Base-by-base conservation (phyloP, 1,140 invertebrate species). In the Papilio aristodemus region DNA sequence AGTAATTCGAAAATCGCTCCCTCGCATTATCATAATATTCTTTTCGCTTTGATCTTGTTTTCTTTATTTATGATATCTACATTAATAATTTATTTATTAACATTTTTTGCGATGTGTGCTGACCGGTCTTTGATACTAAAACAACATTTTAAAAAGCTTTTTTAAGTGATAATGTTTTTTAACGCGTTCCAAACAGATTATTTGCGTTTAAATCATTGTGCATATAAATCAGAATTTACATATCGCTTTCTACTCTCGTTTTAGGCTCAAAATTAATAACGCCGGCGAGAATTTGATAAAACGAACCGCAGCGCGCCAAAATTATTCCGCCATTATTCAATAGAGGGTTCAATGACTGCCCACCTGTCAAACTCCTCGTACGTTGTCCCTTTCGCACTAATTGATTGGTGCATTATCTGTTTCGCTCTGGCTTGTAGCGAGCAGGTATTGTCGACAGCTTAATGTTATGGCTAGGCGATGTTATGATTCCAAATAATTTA, bases 261-360 rank as follows among this genome's bases (percentile, higher is more conserved):
- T 39, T 19, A 17, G 10, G 36, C 36, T 27, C 27, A 19, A 37
- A 62, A 62, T 62, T 62, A 62, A 62, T 62, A 62, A 62, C 59
- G 36, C 14, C 59, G 14, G 14, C 59, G 59, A 38, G 27, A 62
- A 62, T 62, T 62, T 38, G 59, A 62, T 62, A 38, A 59, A 62
- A 62, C 59, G 59, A 14, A 62, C 59, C 59, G 36, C 59, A 62
- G 59, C 32, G 59, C 59, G 62, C 62, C 62, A 64, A 64, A 64
- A 64, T 64, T 64, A 46, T 64, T 41, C 62, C 62, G 62, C 62
- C 62, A 64, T 64, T 64, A 64, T 64, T 64, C 62, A 64, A 64
- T 46, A 64, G 22, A 37, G 59, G 39, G 62, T 64, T 64, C 62
- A 64, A 64, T 32, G 62, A 64, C 62, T 64, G 62, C 39, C 62